Evolutionary conservation across 2,888 invertebrate species (phyloP), one percentile per base, ranked within the genome.

Genomic region (Masnerella sp.): DNA sequence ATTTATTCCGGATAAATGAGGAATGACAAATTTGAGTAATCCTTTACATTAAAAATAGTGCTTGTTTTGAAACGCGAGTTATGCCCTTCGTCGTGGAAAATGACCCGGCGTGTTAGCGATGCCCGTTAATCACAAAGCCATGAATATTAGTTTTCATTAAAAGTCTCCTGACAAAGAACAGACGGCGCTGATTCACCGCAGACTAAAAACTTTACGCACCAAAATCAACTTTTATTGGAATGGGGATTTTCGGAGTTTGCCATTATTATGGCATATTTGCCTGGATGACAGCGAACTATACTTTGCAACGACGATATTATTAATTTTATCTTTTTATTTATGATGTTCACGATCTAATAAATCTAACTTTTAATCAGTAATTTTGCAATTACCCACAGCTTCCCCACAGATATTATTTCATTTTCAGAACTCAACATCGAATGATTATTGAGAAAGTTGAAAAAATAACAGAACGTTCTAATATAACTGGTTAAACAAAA

Each of bases 61-160:
- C 28, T 58, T 67, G 67, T 67, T 67, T 67, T 49, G 36, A 20
- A 43, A 30, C 45, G 22, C 47, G 64, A 72, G 54, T 59, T 72
- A 72, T 59, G 52, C 59, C 65, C 54, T 58, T 65, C 59, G 28
- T 52, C 47, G 54, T 28, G 28, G 61, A 49, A 54, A 59, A 59
- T 65, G 30, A 47, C 67, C 59, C 38, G 42, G 61, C 36, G 52
- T 40, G 61, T 54, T 49, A 51, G 54, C 40, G 61, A 72, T 72
- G 67, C 64, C 72, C 67, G 77, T 77, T 72, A 79, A 78, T 79
- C 75, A 77, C 65, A 67, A 59, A 74, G 34, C 52, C 64, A 58
- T 38, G 69, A 47, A 67, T 74, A 69, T 61, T 77, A 70, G 68
- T 77, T 79, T 77, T 75, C 79, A 76, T 77, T 79, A 76, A 67